Evolutionary conservation across 1,140 invertebrate species (phyloP), one percentile per base, ranked within the genome.

Genomic region (Oryzaephilus surinamensis): DNA sequence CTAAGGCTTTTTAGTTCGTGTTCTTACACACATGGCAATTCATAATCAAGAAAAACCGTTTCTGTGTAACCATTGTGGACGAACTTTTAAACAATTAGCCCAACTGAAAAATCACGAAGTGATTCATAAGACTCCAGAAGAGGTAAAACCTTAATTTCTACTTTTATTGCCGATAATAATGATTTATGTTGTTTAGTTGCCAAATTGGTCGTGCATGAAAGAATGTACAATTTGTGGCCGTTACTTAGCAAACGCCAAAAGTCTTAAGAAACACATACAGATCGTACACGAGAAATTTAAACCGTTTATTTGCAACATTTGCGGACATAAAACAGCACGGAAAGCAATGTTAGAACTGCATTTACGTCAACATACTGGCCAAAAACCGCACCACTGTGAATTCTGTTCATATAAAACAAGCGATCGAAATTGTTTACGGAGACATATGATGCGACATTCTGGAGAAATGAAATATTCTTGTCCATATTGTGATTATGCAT

Each of bases 231-330:
- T 77, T 16, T 85, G 82, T 52, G 64, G 72, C 12, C 69, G 78
- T 21, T 72, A 68, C 21, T 84, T 84, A 57, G 75, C 79, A 0
- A 81, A 84, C 49, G 72, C 76, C 3, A 84, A 85, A 57, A 79
- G 77, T 49, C 58, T 88, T 4, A 78, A 78, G 31, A 80, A 77
- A 56, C 84, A 88, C 42, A 73, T 84, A 7, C 75, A 84, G 56
- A 73, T 75, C 1, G 82, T 88, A 1, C 84, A 88, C 54, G 77
- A 77, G 16, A 81, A 84, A 53, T 61, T 83, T 11, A 81, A 82
- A 46, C 81, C 80, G 0, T 85, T 79, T 47, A 72, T 77, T 19
- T 88, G 84, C 50, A 74, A 73, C 40, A 77, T 81, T 35, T 88
- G 84, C 57, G 79, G 78, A 6, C 78, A 85, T 51, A 75, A 77